A percentile compares a stretch with the other conserved stretches of the same genome.
Evolutionary conservation across 1,140 invertebrate genomes (phyloP).

Genomic region (Orussus abietinus): DNA sequence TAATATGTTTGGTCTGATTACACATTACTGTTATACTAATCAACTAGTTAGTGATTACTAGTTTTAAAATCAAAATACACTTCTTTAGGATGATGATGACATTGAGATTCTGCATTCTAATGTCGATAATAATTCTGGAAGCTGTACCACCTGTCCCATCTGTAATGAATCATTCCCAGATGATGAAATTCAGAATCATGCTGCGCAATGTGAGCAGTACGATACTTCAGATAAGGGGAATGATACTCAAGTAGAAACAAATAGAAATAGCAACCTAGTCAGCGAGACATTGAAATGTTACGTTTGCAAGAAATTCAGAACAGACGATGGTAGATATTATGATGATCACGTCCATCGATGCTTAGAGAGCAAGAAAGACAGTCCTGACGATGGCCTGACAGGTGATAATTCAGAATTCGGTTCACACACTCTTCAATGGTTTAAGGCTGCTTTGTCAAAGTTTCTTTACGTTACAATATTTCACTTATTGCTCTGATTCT

Average conservation of each 20-base stretch:
- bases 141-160: conserved; percentile 30
- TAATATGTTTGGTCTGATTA: too few relatives aligned
- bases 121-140: neutral
- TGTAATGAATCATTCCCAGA: conserved; percentile 27
- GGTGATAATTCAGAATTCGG: too few relatives aligned
- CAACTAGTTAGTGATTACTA: neutral
- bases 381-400: conserved; percentile 1
- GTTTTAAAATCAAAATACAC: neutral
- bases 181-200: conserved; percentile 30
- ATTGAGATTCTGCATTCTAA: neutral
- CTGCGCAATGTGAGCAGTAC: conserved; percentile 30
- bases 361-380: conserved; percentile 11
- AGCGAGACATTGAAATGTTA: conserved; percentile 14
- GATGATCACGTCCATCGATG: conserved; percentile 25
- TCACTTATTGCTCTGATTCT: conserved; percentile 5
- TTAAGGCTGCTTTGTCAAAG: neutral
- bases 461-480: conserved; percentile 9
- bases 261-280: conserved; percentile 2
- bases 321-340: conserved; percentile 17
- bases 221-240: neutral
- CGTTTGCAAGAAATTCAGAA: conserved; percentile 24
- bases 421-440: conserved; percentile 1
- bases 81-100: neutral
- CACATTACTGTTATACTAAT: neutral
- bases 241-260: conserved; percentile 6